phyloP scores from a whole-genome alignment of 2,888 invertebrate species.

The Zhuqinia jingwanae region DNA sequence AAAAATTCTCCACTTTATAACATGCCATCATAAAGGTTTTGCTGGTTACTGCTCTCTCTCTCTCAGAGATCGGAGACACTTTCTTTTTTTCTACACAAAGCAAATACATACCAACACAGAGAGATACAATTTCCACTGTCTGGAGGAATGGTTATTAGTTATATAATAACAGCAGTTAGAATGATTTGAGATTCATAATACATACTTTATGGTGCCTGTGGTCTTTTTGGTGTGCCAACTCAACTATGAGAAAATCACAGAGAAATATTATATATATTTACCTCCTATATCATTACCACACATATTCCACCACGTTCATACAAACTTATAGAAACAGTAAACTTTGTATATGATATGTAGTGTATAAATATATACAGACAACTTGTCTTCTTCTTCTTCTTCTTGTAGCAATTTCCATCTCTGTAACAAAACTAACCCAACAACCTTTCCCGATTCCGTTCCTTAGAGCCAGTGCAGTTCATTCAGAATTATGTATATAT shows the following conservation, averaged over 20 bases:
- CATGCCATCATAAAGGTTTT: neutral
- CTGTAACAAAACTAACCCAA: neutral
- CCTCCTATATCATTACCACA: neutral
- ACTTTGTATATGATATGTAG: neutral
- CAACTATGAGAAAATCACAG: neutral
- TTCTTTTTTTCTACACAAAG: slow-evolving; percentile 4
- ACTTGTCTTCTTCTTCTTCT: too few species aligned
- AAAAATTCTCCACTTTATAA: neutral
- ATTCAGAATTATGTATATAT: slow-evolving; percentile 52
- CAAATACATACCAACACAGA: too few species aligned
- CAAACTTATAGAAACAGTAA: too few species aligned
- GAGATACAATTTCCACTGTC: slow-evolving; percentile 8
- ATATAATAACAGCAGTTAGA: slow-evolving; percentile 47
- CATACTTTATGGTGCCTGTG: slow-evolving; percentile 54
- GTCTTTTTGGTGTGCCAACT: slow-evolving; percentile 58
- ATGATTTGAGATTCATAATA: slow-evolving; percentile 57
- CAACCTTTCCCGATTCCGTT: slow-evolving; percentile 42
- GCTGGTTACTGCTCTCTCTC: neutral
- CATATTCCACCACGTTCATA: too few species aligned
- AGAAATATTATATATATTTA: neutral
- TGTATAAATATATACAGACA: neutral
- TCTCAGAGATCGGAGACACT: neutral
- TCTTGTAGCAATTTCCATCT: slow-evolving; percentile 34
- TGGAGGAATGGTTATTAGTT: slow-evolving; percentile 45
- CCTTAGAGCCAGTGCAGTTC: slow-evolving; percentile 50